Evolutionary conservation across 1,140 invertebrate genomes (phyloP).

Genomic region (Zaprionus taronus): DNA sequence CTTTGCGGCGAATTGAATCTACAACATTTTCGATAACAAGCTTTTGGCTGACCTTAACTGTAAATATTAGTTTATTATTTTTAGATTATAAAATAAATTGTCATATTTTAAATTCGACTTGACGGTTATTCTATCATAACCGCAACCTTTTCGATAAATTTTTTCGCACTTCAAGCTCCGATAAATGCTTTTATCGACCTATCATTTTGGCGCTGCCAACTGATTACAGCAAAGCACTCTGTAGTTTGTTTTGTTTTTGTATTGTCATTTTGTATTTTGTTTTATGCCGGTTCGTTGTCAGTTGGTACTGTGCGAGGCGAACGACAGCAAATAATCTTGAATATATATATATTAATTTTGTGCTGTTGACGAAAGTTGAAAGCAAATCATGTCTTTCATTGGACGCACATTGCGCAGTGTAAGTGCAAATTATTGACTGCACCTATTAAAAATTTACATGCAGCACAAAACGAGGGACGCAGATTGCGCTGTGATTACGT

Average conservation of each 20-base stretch:
- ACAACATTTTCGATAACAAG: neutral
- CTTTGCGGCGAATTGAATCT: neutral
- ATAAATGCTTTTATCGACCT: neutral
- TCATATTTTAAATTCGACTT: neutral
- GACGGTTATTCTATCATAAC: neutral
- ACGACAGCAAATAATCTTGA: slow-evolving; percentile 14
- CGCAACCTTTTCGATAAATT: neutral
- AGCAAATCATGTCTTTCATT: slow-evolving; percentile 72
- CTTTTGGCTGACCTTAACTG: neutral
- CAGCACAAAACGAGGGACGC: neutral
- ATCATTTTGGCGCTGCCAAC: slow-evolving; percentile 28
- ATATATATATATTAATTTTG: neutral
- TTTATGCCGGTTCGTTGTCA: slow-evolving; percentile 38
- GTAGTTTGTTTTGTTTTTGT: slow-evolving; percentile 47
- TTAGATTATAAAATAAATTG: neutral
- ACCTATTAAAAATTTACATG: slow-evolving; percentile 21
- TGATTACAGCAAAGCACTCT: neutral
- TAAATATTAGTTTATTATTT: neutral
- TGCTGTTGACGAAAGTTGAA: slow-evolving; percentile 1
- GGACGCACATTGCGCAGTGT: slow-evolving; percentile 72
- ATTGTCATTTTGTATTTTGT: slow-evolving; percentile 28
- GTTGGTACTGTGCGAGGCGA: slow-evolving; percentile 13
- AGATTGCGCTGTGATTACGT: slow-evolving; percentile 66
- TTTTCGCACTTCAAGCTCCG: neutral
- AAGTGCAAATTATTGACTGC: slow-evolving; percentile 44